phyloP scores from a whole-genome alignment of 2,797 vertebrate genomes.

The Oreochromis grahami region DNA sequence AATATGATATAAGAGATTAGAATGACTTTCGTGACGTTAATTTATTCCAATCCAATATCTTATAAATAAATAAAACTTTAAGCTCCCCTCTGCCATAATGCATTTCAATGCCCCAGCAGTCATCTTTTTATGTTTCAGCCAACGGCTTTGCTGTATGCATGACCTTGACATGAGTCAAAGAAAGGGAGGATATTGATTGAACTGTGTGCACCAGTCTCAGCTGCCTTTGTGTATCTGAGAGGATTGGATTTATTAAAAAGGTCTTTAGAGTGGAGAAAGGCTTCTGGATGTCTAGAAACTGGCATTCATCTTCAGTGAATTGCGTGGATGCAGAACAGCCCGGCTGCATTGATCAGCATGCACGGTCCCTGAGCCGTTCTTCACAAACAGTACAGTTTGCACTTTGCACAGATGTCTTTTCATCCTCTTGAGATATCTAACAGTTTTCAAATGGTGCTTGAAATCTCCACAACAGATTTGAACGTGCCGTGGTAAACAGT shows the following conservation, averaged over 20 bases:
- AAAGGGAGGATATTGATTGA: constrained; percentile 44
- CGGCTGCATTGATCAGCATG: background rate
- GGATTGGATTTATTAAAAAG: constrained; percentile 31
- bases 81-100: constrained; percentile 21
- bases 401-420: background rate
- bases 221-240: constrained; percentile 17
- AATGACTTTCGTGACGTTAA: constrained; percentile 51
- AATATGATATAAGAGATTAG: constrained; percentile 60
- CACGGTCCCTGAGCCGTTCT: background rate
- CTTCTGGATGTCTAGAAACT: background rate
- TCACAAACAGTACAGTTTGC: background rate
- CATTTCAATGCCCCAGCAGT: constrained; percentile 27
- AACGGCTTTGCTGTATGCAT: constrained; percentile 10
- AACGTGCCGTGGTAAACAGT: background rate
- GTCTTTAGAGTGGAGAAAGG: constrained; percentile 10
- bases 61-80: constrained; percentile 53
- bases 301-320: background rate
- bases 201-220: constrained; percentile 1
- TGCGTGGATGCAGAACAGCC: background rate
- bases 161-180: constrained; percentile 49
- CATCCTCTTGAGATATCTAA: background rate
- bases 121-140: constrained; percentile 41
- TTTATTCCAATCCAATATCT: constrained; percentile 53
- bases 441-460: background rate
- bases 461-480: background rate